Evolutionary conservation across 2,888 invertebrate species (phyloP).

Genomic region (Neoascia interrupta): DNA sequence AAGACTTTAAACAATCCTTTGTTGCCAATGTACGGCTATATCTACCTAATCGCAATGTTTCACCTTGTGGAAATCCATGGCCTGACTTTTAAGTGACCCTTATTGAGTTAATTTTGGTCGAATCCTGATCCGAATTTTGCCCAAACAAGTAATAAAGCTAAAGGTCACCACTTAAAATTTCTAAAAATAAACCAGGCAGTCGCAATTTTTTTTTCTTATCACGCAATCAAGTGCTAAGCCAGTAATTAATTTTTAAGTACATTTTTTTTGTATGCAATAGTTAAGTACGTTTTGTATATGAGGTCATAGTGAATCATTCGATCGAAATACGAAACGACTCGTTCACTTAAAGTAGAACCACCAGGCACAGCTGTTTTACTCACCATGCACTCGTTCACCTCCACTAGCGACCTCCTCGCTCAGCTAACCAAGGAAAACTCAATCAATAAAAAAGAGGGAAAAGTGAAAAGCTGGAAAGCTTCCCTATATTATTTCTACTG

Average conservation of each 20-base stretch:
- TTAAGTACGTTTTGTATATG: too few relatives aligned
- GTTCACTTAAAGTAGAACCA: constrained; percentile 21
- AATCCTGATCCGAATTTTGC: neutral
- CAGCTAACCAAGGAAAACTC: constrained; percentile 18
- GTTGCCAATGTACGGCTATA: too few relatives aligned
- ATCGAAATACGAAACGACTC: neutral
- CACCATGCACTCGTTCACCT: constrained; percentile 1
- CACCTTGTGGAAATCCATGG: too few relatives aligned
- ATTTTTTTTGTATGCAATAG: neutral
- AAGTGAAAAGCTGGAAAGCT: constrained; percentile 40
- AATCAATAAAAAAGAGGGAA: constrained; percentile 16
- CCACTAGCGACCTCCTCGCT: neutral
- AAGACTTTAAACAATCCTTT: neutral
- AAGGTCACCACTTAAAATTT: neutral
- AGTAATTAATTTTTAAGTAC: constrained; percentile 10
- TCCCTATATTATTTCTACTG: too few relatives aligned
- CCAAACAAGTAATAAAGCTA: neutral
- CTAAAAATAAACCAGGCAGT: neutral
- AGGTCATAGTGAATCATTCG: too few relatives aligned
- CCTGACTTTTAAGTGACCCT: too few relatives aligned
- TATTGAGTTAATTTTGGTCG: neutral
- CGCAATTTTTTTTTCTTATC: neutral
- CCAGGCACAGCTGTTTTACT: constrained; percentile 22
- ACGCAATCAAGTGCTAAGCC: constrained; percentile 26
- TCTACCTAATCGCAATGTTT: too few relatives aligned